These are phyloP conservation scores for Holcopasites calliopsidis DNA, from an alignment of 1,140 invertebrate genomes.

Conservation along the genomic window DNA sequence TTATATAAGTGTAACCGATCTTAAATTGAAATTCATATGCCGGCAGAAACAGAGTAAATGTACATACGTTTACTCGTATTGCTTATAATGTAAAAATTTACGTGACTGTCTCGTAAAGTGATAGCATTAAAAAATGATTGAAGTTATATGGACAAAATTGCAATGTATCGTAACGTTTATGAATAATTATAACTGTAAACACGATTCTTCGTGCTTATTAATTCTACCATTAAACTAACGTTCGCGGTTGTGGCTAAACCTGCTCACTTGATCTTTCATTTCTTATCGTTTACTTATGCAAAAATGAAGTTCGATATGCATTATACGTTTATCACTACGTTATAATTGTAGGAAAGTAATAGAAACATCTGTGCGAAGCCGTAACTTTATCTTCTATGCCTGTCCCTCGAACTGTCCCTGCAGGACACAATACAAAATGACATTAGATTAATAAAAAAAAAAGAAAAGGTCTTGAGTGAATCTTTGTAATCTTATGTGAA, in stretches of 20 bases:
- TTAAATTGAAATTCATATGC: conserved; percentile 26
- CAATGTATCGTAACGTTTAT: neutral
- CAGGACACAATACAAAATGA: conserved; percentile 70
- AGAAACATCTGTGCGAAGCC: conserved; percentile 62
- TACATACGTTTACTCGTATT: neutral
- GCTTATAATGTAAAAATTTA: too few species aligned
- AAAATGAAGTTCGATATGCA: conserved; percentile 24
- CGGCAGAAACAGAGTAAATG: conserved; percentile 6
- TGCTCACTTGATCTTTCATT: neutral
- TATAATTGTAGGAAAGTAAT: conserved; percentile 60
- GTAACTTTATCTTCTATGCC: conserved; percentile 75
- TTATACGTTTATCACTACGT: conserved; percentile 38
- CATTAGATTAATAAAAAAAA: conserved; percentile 51
- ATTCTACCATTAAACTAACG: conserved; percentile 8
- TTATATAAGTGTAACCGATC: conserved; percentile 20
- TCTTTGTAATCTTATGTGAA: conserved; percentile 4
- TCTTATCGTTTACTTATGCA: neutral
- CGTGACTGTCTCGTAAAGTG: too few species aligned
- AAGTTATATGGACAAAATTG: conserved; percentile 15
- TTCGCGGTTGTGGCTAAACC: neutral
- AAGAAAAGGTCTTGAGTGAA: neutral
- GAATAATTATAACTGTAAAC: conserved; percentile 7
- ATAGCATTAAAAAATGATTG: conserved; percentile 17
- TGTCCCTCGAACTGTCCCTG: conserved; percentile 77
- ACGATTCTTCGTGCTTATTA: neutral